phyloP scores from a whole-genome alignment of 2,113 vertebrate species.

The Microcebus griseorufus region DNA sequence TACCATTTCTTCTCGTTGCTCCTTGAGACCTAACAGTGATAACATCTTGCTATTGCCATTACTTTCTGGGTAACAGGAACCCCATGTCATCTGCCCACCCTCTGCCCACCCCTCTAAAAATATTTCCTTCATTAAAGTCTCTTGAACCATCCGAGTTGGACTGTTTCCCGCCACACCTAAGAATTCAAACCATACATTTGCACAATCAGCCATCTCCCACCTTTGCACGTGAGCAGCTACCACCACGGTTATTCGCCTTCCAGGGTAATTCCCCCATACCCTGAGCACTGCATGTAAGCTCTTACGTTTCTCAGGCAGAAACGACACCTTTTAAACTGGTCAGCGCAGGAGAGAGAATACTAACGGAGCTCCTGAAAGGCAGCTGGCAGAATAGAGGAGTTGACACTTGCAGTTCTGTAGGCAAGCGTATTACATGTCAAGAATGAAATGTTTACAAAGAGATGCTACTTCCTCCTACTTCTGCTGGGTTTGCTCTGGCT shows the following conservation, averaged over 20 bases:
- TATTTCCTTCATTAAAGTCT: background rate
- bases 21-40: background rate
- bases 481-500: background rate
- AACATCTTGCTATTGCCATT: background rate
- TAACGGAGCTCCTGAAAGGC: background rate
- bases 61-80: background rate
- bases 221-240: conserved; percentile 39
- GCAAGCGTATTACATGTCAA: background rate
- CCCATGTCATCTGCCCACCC: background rate
- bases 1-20: conserved; percentile 1
- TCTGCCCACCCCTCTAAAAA: background rate
- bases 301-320: conserved; percentile 46
- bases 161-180: background rate
- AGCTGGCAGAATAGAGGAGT: conserved; percentile 3
- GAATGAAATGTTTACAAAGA: conserved; percentile 12
- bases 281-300: background rate
- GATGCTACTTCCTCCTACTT: conserved; percentile 22
- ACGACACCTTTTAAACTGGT: conserved; percentile 47
- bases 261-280: conserved; percentile 47
- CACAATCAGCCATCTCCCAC: conserved; percentile 51
- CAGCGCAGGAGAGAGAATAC: conserved; percentile 9
- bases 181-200: conserved; percentile 41
- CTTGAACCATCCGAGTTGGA: background rate
- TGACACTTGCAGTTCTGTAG: background rate
- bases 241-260: conserved; percentile 54